Evolutionary conservation across 2,888 invertebrate species (phyloP), one percentile per base, ranked within the genome.

Genomic region (Griposia aprilina): DNA sequence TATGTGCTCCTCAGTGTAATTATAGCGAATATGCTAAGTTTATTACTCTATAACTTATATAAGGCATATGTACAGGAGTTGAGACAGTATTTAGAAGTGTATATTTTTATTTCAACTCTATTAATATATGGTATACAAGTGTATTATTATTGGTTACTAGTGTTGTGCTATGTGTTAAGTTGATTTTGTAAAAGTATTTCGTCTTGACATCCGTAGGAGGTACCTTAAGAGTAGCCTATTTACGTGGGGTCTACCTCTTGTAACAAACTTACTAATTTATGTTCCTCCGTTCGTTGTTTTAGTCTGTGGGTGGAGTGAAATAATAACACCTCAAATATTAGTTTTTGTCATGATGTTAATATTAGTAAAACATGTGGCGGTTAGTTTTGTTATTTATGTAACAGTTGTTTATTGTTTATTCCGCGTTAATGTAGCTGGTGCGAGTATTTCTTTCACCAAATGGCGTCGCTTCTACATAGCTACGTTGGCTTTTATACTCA

Each of bases 171-270:
- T 59, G 11, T 67, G 57, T n/a, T 67, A 67, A 15, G 57, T 66
- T n/a, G 67, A 74, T 59, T 67, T 74, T 48, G 59, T 74, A 0
- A 69, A 74, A 75, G 70, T 75, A 6, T 75, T 75, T 26, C 20
- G 50, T 50, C 60, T 52, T 50, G 23, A 75, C 11, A 52, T 74
- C 36, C 74, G 36, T 50, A 74, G 68, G 8, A 74, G 68, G 7
- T 75, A 71, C 15, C 41, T 75, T 4, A 74, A 74, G 59, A 45
- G 23, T 10, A 75, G 41, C 23, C 41, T 70, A 11, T 70, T 75
- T 62, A 62, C 52, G 7, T 75, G 70, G 75, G 70, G 75, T 36
- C 20, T 75, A 17, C 70, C 70, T n/a, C 68, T 74, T 2, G 2
- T 73, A 26, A 26, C 10, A 20, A 62, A 11, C 17, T 66, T 52